A percentile compares a stretch with the other conserved stretches of the same genome.
These are phyloP conservation scores for Coelopa pilipes DNA, from an alignment of 2,888 invertebrate species.

Conservation along the genomic window DNA sequence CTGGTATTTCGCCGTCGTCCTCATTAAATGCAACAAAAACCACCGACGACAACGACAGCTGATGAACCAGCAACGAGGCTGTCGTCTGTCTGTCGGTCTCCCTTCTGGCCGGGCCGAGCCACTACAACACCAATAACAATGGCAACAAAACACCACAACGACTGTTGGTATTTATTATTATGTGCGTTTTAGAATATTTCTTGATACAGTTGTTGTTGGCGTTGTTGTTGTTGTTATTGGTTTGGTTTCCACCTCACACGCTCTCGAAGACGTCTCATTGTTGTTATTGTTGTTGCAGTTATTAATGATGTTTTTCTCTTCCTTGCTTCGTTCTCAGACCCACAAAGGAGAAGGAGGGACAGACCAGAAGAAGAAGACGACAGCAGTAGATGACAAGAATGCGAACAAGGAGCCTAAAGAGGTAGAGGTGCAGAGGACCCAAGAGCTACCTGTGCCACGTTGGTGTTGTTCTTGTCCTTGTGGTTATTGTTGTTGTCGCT, in stretches of 20 bases:
- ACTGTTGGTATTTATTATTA: conserved; percentile 1
- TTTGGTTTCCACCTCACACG: neutral
- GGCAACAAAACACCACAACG: neutral
- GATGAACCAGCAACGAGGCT: neutral
- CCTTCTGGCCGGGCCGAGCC: neutral
- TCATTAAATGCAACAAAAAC: conserved; percentile 3
- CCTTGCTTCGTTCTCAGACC: neutral
- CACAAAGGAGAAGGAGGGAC: neutral
- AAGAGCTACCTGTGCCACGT: neutral
- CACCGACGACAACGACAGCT: conserved; percentile 13
- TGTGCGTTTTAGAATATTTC: conserved; percentile 7
- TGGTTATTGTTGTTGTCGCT: no score
- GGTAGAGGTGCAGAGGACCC: neutral
- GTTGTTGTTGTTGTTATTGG: neutral
- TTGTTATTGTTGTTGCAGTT: conserved; percentile 18
- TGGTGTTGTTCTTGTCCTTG: neutral
- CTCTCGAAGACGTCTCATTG: neutral
- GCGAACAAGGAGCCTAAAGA: neutral
- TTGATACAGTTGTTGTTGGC: neutral
- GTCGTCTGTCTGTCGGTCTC: neutral
- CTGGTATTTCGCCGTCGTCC: neutral
- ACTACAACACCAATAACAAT: neutral
- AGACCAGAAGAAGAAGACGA: neutral
- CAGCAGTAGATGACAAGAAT: neutral
- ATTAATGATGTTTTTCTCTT: conserved; percentile 26